A percentile compares a stretch with the other conserved stretches of the same genome.
phyloP scores from a whole-genome alignment of 2,888 invertebrate species.

The Pollenia griseotomentosa region DNA sequence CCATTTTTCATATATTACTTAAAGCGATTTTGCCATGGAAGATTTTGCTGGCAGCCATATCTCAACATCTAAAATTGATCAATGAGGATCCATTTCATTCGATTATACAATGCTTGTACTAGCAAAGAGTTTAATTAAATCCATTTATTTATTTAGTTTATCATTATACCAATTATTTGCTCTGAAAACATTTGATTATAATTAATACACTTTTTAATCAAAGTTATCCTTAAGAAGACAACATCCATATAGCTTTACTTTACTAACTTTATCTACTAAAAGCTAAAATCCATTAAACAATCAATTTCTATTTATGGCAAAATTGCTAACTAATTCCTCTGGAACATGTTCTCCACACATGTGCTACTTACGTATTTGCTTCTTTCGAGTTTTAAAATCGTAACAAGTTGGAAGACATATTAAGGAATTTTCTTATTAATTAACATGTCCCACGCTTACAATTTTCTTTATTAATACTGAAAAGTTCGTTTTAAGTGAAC shows the following conservation, averaged over 20 bases:
- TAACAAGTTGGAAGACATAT: slow-evolving; percentile 12
- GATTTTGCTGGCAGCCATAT: too few species aligned
- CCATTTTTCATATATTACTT: too few species aligned
- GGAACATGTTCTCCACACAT: slow-evolving; percentile 12
- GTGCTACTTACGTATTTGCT: background rate
- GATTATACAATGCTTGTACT: too few species aligned
- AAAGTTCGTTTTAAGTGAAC: slow-evolving; percentile 47
- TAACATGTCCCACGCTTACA: slow-evolving; percentile 72
- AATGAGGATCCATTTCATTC: too few species aligned
- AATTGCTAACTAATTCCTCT: background rate
- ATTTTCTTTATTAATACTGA: slow-evolving; percentile 61
- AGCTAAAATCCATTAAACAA: background rate
- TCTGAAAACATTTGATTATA: background rate
- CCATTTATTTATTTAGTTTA: too few species aligned
- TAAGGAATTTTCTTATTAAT: slow-evolving; percentile 66
- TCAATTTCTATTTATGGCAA: background rate
- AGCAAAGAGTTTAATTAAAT: too few species aligned
- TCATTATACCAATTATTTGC: too few species aligned
- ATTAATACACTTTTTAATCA: slow-evolving; percentile 11
- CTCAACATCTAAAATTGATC: too few species aligned
- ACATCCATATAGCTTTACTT: background rate
- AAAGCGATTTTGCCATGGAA: too few species aligned
- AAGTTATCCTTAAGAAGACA: background rate
- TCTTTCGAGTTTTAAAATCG: background rate
- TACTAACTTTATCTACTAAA: background rate